A percentile compares a stretch with the other conserved stretches of the same genome.
These are phyloP conservation scores for Myotis pilosus DNA, from an alignment of 2,797 vertebrate genomes.

Conservation along the genomic window DNA sequence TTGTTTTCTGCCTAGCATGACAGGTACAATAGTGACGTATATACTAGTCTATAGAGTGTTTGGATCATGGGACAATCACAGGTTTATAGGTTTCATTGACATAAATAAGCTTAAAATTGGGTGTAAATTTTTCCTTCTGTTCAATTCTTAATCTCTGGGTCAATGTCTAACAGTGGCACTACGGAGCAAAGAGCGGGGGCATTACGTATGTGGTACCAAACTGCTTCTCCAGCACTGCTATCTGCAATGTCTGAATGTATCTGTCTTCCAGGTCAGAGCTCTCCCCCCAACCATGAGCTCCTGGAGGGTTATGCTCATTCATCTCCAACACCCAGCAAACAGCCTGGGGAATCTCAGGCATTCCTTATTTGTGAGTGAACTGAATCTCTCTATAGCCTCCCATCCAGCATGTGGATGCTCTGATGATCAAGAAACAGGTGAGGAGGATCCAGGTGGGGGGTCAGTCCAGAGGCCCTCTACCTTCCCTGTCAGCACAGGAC, in stretches of 20 bases:
- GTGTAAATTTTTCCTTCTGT: background rate
- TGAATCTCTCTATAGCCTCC: background rate
- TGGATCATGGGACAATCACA: background rate
- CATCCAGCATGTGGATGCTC: background rate
- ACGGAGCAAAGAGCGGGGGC: background rate
- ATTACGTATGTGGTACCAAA: background rate
- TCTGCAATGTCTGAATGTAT: background rate
- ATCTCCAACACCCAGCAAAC: background rate
- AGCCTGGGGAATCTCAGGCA: background rate
- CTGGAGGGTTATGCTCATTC: background rate
- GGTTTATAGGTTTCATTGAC: background rate
- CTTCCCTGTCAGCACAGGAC: constrained; percentile 70
- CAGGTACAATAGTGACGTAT: background rate
- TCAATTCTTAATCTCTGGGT: background rate
- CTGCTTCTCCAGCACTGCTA: background rate
- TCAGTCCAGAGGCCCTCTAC: background rate
- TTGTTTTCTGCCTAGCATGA: background rate
- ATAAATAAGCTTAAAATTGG: background rate
- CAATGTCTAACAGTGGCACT: background rate
- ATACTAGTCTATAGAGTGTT: background rate
- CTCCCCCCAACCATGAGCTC: background rate
- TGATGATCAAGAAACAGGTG: background rate
- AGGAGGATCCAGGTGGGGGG: background rate
- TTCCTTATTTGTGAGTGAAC: background rate
- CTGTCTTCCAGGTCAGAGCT: background rate